Evolutionary conservation across 2,113 vertebrate species (phyloP).

Genomic region (Castor canadensis): DNA sequence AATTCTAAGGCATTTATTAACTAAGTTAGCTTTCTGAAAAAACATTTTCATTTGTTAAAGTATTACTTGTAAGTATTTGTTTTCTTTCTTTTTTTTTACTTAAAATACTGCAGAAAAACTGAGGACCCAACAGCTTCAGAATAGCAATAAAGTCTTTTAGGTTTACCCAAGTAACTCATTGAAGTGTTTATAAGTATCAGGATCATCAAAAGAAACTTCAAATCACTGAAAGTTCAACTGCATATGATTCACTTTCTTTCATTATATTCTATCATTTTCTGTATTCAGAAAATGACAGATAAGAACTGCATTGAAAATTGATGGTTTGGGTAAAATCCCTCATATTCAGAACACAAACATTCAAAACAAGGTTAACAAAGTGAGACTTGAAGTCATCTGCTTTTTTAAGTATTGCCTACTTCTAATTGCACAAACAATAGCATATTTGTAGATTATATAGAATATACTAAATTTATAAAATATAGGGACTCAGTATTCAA

Average conservation of each 20-base stretch:
- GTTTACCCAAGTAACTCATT: neutral
- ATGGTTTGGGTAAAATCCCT: slow-evolving; percentile 25
- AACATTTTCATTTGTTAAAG: neutral
- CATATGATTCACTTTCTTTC: neutral
- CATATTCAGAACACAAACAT: slow-evolving; percentile 4
- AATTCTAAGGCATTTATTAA: slow-evolving; percentile 18
- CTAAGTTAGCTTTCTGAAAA: neutral
- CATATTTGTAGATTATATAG: neutral
- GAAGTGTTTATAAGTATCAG: neutral
- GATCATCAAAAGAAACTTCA: neutral
- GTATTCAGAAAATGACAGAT: slow-evolving; percentile 9
- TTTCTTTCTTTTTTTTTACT: slow-evolving; percentile 19
- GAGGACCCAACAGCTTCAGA: neutral
- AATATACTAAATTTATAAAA: neutral
- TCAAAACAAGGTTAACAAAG: neutral
- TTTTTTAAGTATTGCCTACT: slow-evolving; percentile 8
- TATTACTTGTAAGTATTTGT: neutral
- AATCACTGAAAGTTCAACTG: neutral
- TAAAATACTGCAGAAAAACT: neutral
- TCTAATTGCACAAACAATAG: neutral
- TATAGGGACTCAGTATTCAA: neutral
- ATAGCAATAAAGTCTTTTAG: neutral
- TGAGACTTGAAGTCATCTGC: neutral
- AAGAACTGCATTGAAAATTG: neutral
- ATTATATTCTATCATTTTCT: neutral